Percentiles rank a stretch among this genome's conserved stretches.
phyloP scores from a whole-genome alignment of 2,797 vertebrate genomes.

The Falco novaeseelandiae region DNA sequence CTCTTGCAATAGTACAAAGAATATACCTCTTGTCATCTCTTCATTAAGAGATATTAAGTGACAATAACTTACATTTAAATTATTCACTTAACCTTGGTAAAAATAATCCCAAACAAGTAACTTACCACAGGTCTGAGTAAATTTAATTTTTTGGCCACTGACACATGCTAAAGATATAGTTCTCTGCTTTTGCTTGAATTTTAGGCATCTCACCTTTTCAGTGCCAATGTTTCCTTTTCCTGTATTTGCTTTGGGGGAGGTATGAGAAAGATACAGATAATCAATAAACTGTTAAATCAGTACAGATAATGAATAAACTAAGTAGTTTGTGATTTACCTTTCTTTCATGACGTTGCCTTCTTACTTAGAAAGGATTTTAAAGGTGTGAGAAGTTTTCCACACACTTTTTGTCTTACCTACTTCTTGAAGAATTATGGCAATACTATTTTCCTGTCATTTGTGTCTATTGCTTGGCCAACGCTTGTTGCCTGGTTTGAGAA shows the following conservation, averaged over 20 bases:
- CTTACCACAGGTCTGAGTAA: background rate
- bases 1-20: background rate
- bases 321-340: background rate
- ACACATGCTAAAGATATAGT: background rate
- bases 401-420: background rate
- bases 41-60: background rate
- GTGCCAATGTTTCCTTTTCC: background rate
- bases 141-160: background rate
- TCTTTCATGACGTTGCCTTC: background rate
- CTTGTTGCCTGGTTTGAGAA: background rate
- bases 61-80: background rate
- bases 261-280: background rate
- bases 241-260: background rate
- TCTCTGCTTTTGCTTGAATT: background rate
- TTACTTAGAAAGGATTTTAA: background rate
- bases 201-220: background rate
- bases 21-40: background rate
- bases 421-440: background rate
- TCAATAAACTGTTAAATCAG: background rate
- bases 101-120: background rate
- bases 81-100: background rate
- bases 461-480: background rate
- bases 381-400: background rate
- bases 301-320: background rate
- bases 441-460: rapidly evolving